Percentiles rank a stretch among this genome's conserved stretches.
These are phyloP conservation scores for Leptura quadrifasciata DNA, from an alignment of 2,888 invertebrate genomes.

Conservation along the genomic window DNA sequence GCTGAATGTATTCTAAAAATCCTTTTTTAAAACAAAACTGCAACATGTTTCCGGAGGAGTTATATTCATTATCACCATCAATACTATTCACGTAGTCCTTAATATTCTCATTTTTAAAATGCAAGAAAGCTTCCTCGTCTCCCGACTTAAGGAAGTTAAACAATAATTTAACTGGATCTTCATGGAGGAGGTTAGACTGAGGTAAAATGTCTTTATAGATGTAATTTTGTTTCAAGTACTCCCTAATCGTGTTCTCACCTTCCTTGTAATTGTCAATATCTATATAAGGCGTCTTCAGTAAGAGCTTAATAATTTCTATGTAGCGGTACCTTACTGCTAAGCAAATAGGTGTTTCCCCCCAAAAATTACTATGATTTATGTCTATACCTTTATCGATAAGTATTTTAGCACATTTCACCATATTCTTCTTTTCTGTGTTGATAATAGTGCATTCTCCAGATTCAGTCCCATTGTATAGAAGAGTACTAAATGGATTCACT, in stretches of 20 bases:
- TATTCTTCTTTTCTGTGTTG: slow-evolving; percentile 51
- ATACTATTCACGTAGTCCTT: slow-evolving; percentile 50
- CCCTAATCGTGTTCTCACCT: slow-evolving; percentile 53
- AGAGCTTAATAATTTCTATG: slow-evolving; percentile 46
- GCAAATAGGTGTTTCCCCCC: slow-evolving; percentile 62
- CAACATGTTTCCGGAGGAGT: slow-evolving; percentile 57
- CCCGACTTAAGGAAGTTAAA: slow-evolving; percentile 59
- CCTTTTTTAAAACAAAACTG: slow-evolving; percentile 61
- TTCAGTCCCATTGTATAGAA: slow-evolving; percentile 55
- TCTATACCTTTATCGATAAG: slow-evolving; percentile 58
- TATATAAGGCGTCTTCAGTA: slow-evolving; percentile 49
- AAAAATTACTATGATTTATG: slow-evolving; percentile 61
- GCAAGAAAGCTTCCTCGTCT: slow-evolving; percentile 57
- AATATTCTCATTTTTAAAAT: slow-evolving; percentile 57
- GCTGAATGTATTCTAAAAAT: slow-evolving; percentile 55
- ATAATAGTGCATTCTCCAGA: slow-evolving; percentile 54
- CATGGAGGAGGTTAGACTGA: slow-evolving; percentile 41
- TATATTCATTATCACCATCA: slow-evolving; percentile 52
- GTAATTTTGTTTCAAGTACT: slow-evolving; percentile 54
- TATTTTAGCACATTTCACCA: slow-evolving; percentile 54
- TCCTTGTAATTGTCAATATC: slow-evolving; percentile 58
- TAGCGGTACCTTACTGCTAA: slow-evolving; percentile 59
- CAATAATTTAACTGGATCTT: slow-evolving; percentile 51
- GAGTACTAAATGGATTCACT: slow-evolving; percentile 48
- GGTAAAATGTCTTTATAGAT: slow-evolving; percentile 39